A percentile compares a stretch with the other conserved stretches of the same genome.
These are phyloP conservation scores for Lutjanus erythropterus DNA, from an alignment of 2,113 vertebrate genomes.

Conservation along the genomic window DNA sequence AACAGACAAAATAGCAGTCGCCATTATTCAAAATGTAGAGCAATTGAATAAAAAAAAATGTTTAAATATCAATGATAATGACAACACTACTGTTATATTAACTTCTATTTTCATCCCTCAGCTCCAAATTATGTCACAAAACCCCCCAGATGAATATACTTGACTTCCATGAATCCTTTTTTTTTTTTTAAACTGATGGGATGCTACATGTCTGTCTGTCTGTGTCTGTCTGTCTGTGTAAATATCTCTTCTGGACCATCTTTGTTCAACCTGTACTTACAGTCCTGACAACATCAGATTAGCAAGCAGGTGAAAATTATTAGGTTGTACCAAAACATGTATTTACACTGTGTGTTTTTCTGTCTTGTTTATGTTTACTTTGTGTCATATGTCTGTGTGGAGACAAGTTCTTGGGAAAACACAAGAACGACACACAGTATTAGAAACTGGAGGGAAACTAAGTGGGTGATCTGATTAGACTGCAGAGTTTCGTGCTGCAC, in stretches of 20 bases:
- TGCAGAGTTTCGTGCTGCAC: constrained; percentile 48
- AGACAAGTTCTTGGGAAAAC: constrained; percentile 7
- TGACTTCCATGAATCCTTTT: not conserved
- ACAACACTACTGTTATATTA: not conserved
- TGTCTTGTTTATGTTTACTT: constrained; percentile 29
- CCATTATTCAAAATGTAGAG: no score
- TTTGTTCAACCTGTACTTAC: not conserved
- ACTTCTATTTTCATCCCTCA: not conserved
- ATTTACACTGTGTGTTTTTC: not conserved
- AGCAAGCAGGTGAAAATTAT: not conserved
- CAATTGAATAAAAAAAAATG: no score
- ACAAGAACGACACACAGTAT: constrained; percentile 7
- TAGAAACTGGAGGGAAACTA: constrained; percentile 31
- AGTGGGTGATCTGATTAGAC: constrained; percentile 47
- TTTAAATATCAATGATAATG: no score
- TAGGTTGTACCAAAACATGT: not conserved
- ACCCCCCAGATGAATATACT: not conserved
- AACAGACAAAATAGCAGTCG: no score
- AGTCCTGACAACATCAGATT: not conserved
- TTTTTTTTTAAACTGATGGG: not conserved
- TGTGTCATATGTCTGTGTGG: not conserved
- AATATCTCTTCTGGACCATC: not conserved
- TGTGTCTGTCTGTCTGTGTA: not conserved
- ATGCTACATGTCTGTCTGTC: not conserved
- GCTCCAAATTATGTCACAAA: not conserved